Base-by-base conservation (phyloP, 2,888 invertebrate genomes). In the Clepsis dumicolana region DNA sequence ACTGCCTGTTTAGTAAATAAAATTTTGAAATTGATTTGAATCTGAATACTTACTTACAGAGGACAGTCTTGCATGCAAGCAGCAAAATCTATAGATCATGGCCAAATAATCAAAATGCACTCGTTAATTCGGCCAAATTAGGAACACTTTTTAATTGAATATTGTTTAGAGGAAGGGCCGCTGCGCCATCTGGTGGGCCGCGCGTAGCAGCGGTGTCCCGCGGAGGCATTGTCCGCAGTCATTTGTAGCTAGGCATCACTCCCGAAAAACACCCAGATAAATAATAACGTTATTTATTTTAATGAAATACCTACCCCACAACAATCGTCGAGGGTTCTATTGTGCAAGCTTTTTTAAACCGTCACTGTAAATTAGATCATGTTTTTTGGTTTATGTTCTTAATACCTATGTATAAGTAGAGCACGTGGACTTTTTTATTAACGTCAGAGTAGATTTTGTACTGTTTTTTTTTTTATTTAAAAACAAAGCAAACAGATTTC, bases 271-370 rank as follows among this genome's bases (percentile, higher is more conserved):
- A 88, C 81, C 81, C 83, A 82, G 82, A 88, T 86, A 91, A 91
- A 91, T 89, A 91, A 91, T 91, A 89, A 87, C 83, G 85, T 89
- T 90, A 90, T 91, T 90, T 87, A 85, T 86, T 89, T 88, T 88
- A 87, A 89, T 88, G 84, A 88, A 90, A 87, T 82, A 80, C 83
- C 82, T 85, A 77, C 79, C 79, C 75, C 76, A 70, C 77, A 72
- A 74, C 75, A 71, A 32, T 50, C 16, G 48, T 18, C 65, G 24
- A 56, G 59, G 59, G 64, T 18, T 41, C 52, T 52, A 62, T 67
- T 62, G 56, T 57, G 38, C 62, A 32, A 50, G 16, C 38, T 63
- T 50, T 35, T 62, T 48, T n/a, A n/a, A 35, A 62, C 21, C 50
- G 38, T 56, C 50, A 50, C 27, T 61, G 32, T 48, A 57, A 63